Evolutionary conservation across 2,888 invertebrate genomes (phyloP).

Genomic region (Synergus gifuensis): DNA sequence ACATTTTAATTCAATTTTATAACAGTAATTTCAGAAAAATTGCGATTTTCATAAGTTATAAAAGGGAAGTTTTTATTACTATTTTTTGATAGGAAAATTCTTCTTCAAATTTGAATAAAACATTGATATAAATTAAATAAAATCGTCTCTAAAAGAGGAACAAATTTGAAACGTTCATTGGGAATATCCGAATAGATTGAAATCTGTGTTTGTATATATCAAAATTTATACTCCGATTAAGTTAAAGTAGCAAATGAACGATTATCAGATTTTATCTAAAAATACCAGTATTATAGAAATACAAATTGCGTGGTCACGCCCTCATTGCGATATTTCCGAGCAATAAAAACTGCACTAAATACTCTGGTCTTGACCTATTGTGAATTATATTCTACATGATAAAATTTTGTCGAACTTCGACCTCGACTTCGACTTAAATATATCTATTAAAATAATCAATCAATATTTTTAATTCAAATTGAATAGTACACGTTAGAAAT

Average conservation of each 20-base stretch:
- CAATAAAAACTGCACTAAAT: constrained; percentile 9
- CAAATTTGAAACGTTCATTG: not conserved
- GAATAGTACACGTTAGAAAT: too few relatives aligned
- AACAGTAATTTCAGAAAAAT: too few relatives aligned
- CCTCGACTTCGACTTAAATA: too few relatives aligned
- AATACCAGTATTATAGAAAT: constrained; percentile 12
- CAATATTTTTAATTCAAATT: too few relatives aligned
- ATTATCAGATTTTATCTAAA: constrained; percentile 5
- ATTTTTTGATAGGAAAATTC: too few relatives aligned
- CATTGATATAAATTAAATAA: not conserved
- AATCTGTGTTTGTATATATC: not conserved
- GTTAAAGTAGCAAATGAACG: constrained; percentile 2
- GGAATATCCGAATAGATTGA: not conserved
- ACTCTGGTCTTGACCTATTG: constrained; percentile 31
- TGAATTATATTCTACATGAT: not conserved
- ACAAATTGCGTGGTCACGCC: constrained; percentile 7
- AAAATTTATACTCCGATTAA: constrained; percentile 5
- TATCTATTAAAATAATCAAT: too few relatives aligned
- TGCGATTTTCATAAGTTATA: too few relatives aligned
- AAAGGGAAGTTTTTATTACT: too few relatives aligned
- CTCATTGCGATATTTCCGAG: constrained; percentile 1
- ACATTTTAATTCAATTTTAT: too few relatives aligned
- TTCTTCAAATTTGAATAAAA: not conserved
- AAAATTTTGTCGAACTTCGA: not conserved
- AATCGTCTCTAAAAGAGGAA: too few relatives aligned